Evolutionary conservation across 1,140 invertebrate genomes (phyloP), one percentile per base, ranked within the genome.

Genomic region (Teleogryllus occipitalis): DNA sequence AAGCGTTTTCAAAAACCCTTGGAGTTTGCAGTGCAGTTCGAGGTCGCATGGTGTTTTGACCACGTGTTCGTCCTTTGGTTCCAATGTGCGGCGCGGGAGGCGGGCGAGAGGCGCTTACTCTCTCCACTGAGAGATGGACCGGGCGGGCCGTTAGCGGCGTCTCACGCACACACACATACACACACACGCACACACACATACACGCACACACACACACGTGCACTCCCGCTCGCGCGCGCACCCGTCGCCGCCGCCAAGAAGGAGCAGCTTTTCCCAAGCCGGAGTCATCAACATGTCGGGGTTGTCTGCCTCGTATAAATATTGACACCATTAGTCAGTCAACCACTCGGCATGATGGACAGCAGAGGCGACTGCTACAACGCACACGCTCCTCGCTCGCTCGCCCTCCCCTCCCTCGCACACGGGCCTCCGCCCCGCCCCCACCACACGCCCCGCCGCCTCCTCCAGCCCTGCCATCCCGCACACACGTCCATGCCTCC

Each of bases 261-360:
- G 54, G 54, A 65, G 54, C 10, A 65, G 54, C 54, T 65, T 65
- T 65, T 65, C 54, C 18, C 54, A 65, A 10, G 54, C 54, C 54
- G 54, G 54, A 65, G 54, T 65, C 54, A 65, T 65, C 54, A 65
- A 65, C 54, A 65, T 65, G 54, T 65, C 54, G 10, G 18, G 54
- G 54, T 14, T 65, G 54, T 65, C 54, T 65, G 54, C 54, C 54
- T 65, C 54, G 54, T 65, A 65, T 65, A 65, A 65, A 65, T 65
- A 65, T 65, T 65, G 54, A 65, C 54, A 65, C 54, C 54, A 65
- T 65, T 65, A 65, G 54, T 65, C 54, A 65, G 54, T 65, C 54
- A 65, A 18, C 54, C 54, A 65, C 54, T 65, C 54, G 54, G 54
- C 54, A 65, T 65, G 54, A 65, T 65, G 54, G 54, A 65, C 54